These are phyloP conservation scores for Micromys minutus DNA, from an alignment of 2,113 vertebrate species.

Conservation along the genomic window DNA sequence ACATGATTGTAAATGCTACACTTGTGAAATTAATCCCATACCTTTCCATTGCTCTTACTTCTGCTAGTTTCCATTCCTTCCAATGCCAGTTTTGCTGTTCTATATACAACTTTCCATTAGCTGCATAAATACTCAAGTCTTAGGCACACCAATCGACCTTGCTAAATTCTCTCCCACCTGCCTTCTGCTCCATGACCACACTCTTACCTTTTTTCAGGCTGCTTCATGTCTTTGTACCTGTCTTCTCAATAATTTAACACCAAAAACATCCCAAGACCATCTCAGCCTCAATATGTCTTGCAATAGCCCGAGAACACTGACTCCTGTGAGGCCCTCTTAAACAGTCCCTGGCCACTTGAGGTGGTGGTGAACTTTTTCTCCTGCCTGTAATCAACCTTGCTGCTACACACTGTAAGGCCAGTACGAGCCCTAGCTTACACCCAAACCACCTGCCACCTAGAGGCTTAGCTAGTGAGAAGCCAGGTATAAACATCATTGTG, in stretches of 20 bases:
- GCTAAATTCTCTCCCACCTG: background rate
- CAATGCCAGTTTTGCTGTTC: background rate
- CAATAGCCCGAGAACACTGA: background rate
- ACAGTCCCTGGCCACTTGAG: background rate
- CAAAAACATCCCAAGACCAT: slow-evolving; percentile 9
- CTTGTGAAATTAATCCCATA: background rate
- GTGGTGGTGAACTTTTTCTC: background rate
- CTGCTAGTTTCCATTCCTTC: background rate
- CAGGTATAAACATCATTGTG: background rate
- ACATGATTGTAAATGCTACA: background rate
- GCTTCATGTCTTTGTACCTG: background rate
- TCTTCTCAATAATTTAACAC: background rate
- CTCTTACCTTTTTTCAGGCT: background rate
- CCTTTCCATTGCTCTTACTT: background rate
- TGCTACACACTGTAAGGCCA: background rate
- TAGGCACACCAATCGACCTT: background rate
- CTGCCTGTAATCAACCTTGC: background rate
- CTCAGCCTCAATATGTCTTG: background rate
- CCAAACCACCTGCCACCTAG: background rate
- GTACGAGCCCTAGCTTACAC: background rate
- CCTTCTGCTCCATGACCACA: background rate
- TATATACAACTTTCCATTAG: background rate
- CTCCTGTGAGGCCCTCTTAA: background rate
- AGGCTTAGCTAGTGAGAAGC: background rate
- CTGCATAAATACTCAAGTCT: background rate